These are phyloP conservation scores for Neotoxoptera formosana DNA, from an alignment of 1,140 invertebrate species.

Conservation along the genomic window DNA sequence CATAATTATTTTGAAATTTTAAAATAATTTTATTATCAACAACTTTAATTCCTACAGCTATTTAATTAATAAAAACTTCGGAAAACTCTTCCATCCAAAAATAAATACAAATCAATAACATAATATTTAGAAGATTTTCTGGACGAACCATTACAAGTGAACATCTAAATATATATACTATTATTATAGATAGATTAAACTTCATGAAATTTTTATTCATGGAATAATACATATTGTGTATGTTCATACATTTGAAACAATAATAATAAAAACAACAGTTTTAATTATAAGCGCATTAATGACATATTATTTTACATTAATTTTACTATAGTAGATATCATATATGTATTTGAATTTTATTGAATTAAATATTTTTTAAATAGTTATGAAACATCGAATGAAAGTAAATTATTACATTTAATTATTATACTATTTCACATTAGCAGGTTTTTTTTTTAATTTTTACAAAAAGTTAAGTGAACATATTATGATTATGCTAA, in stretches of 20 bases:
- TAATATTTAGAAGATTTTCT: no score
- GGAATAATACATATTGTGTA: background rate
- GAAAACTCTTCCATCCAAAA: no score
- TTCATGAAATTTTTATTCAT: background rate
- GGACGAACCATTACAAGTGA: no score
- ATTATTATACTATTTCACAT: background rate
- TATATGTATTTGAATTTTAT: background rate
- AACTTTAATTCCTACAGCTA: background rate
- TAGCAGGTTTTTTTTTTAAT: background rate
- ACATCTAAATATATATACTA: no score
- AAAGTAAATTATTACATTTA: no score
- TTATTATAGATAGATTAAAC: background rate
- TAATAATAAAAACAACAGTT: background rate
- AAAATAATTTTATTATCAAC: no score
- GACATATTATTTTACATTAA: background rate
- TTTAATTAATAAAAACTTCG: background rate
- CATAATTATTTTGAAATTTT: background rate
- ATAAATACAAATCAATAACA: no score
- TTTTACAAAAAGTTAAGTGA: background rate
- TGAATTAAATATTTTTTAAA: background rate
- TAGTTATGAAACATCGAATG: background rate
- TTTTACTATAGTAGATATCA: background rate
- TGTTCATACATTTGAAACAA: background rate
- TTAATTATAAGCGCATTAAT: background rate
- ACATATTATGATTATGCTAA: background rate